Conservation (phyloP, 1,140 invertebrate species). For the Papilio machaon region DNA sequence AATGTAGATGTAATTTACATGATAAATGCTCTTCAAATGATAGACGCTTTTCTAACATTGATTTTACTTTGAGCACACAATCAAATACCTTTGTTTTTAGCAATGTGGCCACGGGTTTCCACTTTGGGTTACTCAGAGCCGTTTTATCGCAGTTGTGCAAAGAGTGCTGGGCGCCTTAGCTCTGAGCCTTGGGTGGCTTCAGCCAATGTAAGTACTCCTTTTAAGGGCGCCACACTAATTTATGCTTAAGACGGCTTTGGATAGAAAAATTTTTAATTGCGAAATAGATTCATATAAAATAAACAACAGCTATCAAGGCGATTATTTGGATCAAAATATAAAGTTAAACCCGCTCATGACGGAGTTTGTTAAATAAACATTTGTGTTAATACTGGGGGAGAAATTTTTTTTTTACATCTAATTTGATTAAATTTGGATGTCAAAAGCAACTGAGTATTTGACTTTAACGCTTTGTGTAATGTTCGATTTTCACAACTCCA, state of each 20-base stretch:
- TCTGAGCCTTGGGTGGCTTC: too few species aligned
- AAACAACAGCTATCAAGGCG: neutral
- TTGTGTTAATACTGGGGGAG: neutral
- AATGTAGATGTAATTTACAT: neutral
- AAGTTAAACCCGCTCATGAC: neutral
- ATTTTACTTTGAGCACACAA: neutral
- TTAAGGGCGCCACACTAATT: neutral
- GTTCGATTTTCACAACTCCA: neutral
- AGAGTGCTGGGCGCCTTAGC: too few species aligned
- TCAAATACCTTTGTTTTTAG: too few species aligned
- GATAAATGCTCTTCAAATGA: neutral
- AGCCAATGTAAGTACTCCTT: neutral
- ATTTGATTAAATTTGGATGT: neutral
- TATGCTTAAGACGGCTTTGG: neutral
- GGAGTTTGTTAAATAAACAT: neutral
- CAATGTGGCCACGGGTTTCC: too few species aligned
- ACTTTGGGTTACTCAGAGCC: too few species aligned
- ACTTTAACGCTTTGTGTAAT: neutral
- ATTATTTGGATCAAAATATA: constrained; percentile 1
- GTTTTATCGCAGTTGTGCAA: too few species aligned
- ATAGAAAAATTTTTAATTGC: neutral
- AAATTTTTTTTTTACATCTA: neutral
- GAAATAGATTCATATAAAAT: neutral
- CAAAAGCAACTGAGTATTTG: neutral
- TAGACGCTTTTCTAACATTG: neutral